These are phyloP conservation scores for Cervus canadensis DNA, from an alignment of 2,113 vertebrate genomes.

Conservation along the genomic window DNA sequence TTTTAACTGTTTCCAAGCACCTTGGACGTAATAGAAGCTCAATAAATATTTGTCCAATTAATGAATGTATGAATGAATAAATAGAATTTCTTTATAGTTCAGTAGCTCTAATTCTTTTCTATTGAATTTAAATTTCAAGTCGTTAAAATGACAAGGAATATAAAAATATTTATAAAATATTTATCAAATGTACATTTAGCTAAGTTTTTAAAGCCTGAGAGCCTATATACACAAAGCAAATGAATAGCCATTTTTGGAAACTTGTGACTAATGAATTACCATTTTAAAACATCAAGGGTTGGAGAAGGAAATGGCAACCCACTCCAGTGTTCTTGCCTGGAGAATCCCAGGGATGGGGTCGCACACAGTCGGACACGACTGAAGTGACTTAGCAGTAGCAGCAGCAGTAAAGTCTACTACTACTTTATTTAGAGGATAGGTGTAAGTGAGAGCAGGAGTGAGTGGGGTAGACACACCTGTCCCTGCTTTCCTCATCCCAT, in stretches of 20 bases:
- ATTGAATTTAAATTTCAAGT: neutral
- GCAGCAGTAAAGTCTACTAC: too few species aligned
- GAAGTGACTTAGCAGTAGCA: too few species aligned
- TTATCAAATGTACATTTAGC: neutral
- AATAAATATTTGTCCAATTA: neutral
- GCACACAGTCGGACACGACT: too few species aligned
- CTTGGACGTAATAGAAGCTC: neutral
- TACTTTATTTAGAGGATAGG: too few species aligned
- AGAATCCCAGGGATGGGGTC: too few species aligned
- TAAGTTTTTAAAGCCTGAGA: slow-evolving; percentile 1
- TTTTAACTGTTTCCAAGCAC: neutral
- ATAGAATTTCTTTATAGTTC: neutral
- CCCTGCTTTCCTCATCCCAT: too few species aligned
- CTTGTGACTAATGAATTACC: neutral
- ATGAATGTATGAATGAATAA: neutral
- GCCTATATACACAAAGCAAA: neutral
- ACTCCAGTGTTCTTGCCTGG: too few species aligned
- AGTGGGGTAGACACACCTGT: too few species aligned
- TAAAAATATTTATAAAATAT: neutral
- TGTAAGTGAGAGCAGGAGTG: too few species aligned
- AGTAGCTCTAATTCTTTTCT: neutral
- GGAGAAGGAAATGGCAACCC: too few species aligned
- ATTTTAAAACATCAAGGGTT: slow-evolving; percentile 11
- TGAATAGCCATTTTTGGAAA: neutral
- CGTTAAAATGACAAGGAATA: neutral